Evolutionary conservation across 2,888 invertebrate genomes (phyloP).

Genomic region (Lasioglossum pauxillum): DNA sequence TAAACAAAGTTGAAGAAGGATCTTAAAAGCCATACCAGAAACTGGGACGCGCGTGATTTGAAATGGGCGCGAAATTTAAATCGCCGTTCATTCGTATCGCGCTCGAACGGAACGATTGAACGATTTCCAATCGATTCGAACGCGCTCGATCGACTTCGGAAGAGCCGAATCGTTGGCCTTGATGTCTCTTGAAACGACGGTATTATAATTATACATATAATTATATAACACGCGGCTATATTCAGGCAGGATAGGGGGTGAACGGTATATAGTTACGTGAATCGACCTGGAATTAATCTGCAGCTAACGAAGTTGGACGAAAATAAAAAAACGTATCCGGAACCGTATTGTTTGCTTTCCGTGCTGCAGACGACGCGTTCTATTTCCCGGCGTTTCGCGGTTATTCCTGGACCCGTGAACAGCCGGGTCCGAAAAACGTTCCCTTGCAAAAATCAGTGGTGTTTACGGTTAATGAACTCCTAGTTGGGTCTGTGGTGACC

Average conservation of each 20-base stretch:
- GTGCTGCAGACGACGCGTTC: background rate
- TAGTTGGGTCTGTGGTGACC: background rate
- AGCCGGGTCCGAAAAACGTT: background rate
- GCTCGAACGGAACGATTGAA: background rate
- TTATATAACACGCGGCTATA: slow-evolving; percentile 48
- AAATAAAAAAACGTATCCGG: slow-evolving; percentile 42
- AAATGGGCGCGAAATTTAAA: slow-evolving; percentile 36
- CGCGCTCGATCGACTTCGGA: background rate
- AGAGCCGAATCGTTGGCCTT: background rate
- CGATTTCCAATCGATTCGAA: background rate
- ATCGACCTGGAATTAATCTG: slow-evolving; percentile 44
- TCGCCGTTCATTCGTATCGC: background rate
- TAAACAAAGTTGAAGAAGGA: background rate
- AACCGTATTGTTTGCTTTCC: slow-evolving; percentile 15
- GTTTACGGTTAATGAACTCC: background rate
- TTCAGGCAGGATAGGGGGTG: slow-evolving; percentile 30
- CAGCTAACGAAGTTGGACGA: slow-evolving; percentile 40
- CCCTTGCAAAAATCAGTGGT: background rate
- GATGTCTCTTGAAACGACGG: background rate
- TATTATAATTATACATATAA: slow-evolving; percentile 27
- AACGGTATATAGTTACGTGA: slow-evolving; percentile 39
- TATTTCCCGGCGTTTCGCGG: background rate
- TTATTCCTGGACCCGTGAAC: background rate
- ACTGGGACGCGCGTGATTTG: background rate
- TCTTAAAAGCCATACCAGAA: background rate